Base-by-base conservation (phyloP, 1,140 invertebrate genomes). In the Rhyzopertha dominica region DNA sequence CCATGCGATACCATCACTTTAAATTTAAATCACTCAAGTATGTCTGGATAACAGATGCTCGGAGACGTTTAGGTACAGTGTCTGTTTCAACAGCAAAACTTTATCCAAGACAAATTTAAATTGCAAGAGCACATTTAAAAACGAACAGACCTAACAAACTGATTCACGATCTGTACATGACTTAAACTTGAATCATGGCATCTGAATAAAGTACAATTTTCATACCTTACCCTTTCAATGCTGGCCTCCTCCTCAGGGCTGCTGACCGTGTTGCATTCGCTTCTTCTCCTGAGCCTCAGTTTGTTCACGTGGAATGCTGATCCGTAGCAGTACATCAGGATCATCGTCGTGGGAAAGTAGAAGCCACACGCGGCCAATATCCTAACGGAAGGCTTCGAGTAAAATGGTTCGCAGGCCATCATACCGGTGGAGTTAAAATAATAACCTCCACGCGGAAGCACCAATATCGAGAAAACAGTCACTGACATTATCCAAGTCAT, bases 261-360 rank as follows among this genome's bases (percentile, higher is more conserved):
- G 16, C 65, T 66, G 50, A 74, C 56, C n/a, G 57, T 57, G 35
- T 50, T 58, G 47, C 66, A 68, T 43, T 67, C 70, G 37, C 71
- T 65, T 35, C 70, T 69, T 46, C 68, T 66, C 66, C 84, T 84
- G 43, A 81, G 69, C 40, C 84, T 75, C 22, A 84, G 76, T 68
- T 86, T 86, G 67, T 87, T 87, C 58, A 87, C 84, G 66, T 90
- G 86, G 63, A 90, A 89, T 22, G 86, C 87, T 9, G 85, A 88
- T 12, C 86, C 87, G 63, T 90, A 90, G 66, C 85, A 89, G 66
- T 90, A 90, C 85, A 90, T 90, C 51, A 90, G 72, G 26, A 87
- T 82, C 87, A 90, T 90, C 16, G 87, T 90, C 12, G 86, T 89
- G 12, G 87, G 86, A 58, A 90, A 89, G 65, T 90, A 90, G 65